Base-by-base conservation (phyloP, 2,797 vertebrate genomes). In the Labeo calbasu region DNA sequence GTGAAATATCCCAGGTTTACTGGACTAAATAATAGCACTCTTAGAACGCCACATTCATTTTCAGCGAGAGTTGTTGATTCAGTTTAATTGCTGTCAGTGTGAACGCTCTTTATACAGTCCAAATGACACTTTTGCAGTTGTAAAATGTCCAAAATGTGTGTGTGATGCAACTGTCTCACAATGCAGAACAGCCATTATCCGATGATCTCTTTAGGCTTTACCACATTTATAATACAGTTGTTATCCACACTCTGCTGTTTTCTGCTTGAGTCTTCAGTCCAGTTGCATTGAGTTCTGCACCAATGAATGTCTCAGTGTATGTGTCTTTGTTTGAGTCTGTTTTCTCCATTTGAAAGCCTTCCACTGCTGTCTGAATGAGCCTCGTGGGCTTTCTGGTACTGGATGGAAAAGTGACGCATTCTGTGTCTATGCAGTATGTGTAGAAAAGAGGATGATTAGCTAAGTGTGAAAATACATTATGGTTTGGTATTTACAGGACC, bases 361-460 rank as follows among this genome's bases (percentile, higher is more conserved):
- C 50, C 36, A 46, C 32, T 75, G 59, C 50, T 72, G 72, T 77
- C 83, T 80, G 51, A 89, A 81, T 84, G 57, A 55, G 25, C 73
- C 75, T 76, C 66, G 15, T 32, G 69, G 86, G 86, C 81, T 76
- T 83, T 75, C 76, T 85, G 80, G 43, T 81, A 77, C 77, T 73
- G 73, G 61, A 77, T 89, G 91, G 89, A 92, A 92, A 85, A 87
- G 84, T 80, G 76, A 61, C 32, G 23, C 15, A 2, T 43, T 40
- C n/a, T 70, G 19, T 51, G 40, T 65, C 70, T 50, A 10, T 21
- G 40, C 28, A 46, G 68, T 65, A 17, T 72, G 70, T 66, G 72
- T 68, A 36, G 50, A 68, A 46, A 73, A 76, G 25, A 17, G 25
- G 13, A 50, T 51, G 25, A 28, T 43, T 70, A 76, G 81, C 32